These are phyloP conservation scores for Troides helena DNA, from an alignment of 2,888 invertebrate genomes.

Conservation along the genomic window DNA sequence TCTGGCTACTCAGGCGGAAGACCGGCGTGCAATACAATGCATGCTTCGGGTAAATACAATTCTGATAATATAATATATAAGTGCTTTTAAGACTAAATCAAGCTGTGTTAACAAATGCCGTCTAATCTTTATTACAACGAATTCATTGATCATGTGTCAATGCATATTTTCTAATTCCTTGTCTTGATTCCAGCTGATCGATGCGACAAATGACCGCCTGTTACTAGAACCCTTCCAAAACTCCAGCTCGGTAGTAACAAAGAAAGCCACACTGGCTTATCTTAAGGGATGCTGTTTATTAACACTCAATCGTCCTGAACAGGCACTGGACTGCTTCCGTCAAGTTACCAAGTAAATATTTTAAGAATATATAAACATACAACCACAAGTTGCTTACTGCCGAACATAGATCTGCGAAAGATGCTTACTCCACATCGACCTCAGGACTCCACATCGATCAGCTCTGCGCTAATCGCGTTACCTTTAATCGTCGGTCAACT, in stretches of 20 bases:
- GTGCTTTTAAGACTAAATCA: too few species aligned
- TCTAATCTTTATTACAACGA: too few species aligned
- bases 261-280: neutral
- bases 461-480: too few species aligned
- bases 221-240: neutral
- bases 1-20: neutral
- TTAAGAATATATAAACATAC: neutral
- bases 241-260: neutral
- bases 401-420: too few species aligned
- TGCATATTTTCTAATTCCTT: neutral
- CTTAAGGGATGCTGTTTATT: neutral
- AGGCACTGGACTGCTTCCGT: neutral
- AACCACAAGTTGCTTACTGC: neutral
- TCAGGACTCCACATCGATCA: too few species aligned
- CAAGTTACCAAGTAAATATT: neutral
- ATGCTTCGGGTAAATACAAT: slow-evolving; percentile 23
- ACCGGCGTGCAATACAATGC: slow-evolving; percentile 24
- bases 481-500: too few species aligned
- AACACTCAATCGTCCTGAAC: neutral
- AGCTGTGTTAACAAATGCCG: too few species aligned
- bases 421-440: too few species aligned
- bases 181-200: neutral
- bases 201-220: neutral
- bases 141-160: too few species aligned
- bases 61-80: too few species aligned